Percentiles rank a stretch among this genome's conserved stretches.
These are phyloP conservation scores for Bambusicola thoracicus DNA, from an alignment of 2,113 vertebrate species.

Conservation along the genomic window DNA sequence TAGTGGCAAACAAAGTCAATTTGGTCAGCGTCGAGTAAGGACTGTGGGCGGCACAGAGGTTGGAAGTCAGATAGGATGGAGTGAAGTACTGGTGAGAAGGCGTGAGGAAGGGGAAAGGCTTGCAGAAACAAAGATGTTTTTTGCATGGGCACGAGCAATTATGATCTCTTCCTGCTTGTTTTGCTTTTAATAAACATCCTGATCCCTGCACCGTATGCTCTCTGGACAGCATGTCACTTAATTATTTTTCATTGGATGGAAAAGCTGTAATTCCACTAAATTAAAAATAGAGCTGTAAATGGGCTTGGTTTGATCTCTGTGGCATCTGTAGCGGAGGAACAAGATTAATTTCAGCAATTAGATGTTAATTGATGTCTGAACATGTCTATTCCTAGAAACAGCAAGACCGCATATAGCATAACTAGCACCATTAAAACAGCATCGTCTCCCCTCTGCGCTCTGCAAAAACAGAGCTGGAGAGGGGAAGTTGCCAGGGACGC, in stretches of 20 bases:
- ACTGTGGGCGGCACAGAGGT: background rate
- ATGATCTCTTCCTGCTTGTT: background rate
- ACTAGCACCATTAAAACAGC: conserved; percentile 63
- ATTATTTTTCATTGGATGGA: conserved; percentile 58
- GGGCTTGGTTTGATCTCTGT: conserved; percentile 65
- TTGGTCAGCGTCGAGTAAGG: background rate
- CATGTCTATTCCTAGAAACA: conserved; percentile 70
- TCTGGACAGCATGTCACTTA: conserved; percentile 51
- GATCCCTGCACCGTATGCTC: conserved; percentile 20
- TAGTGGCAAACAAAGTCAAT: background rate
- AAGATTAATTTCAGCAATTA: conserved; percentile 75
- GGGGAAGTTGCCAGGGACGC: background rate
- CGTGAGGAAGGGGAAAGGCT: background rate
- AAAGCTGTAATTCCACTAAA: conserved; percentile 57
- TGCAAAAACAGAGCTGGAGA: background rate
- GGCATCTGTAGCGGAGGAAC: conserved; percentile 57
- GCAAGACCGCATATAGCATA: conserved; percentile 50
- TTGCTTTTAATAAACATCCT: conserved; percentile 10
- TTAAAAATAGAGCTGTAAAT: conserved; percentile 67
- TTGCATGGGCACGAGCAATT: background rate
- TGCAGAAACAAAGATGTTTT: conserved; percentile 10
- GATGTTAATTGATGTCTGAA: conserved; percentile 75
- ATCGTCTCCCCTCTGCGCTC: conserved; percentile 38
- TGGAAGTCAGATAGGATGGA: background rate
- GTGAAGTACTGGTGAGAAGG: background rate